These are phyloP conservation scores for Pseudorhombus dupliciocellatus DNA, from an alignment of 2,113 vertebrate genomes.

Conservation along the genomic window DNA sequence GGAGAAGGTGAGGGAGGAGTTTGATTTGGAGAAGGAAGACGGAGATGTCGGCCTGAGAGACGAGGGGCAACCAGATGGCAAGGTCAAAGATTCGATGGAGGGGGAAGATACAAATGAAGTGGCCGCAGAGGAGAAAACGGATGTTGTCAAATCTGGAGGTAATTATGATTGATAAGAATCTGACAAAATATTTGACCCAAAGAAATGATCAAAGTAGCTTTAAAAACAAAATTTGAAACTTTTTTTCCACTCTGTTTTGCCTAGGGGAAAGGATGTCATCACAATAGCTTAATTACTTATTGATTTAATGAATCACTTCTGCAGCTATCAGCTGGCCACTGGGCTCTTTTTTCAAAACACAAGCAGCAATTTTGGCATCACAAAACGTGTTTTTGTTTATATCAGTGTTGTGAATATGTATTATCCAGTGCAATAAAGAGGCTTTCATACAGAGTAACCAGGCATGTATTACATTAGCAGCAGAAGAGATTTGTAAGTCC, in stretches of 20 bases:
- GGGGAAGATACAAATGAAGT: slow-evolving; percentile 65
- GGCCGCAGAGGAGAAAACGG: slow-evolving; percentile 62
- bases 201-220: not conserved
- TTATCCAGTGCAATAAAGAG: slow-evolving; percentile 13
- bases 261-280: slow-evolving; percentile 12
- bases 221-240: not conserved
- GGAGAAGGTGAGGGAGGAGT: slow-evolving; percentile 78
- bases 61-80: slow-evolving; percentile 76
- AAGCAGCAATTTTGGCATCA: slow-evolving; percentile 2
- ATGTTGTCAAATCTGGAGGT: slow-evolving; percentile 72
- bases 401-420: not conserved
- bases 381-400: slow-evolving; percentile 8
- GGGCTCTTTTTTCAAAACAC: slow-evolving; percentile 8
- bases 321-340: not conserved
- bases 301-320: slow-evolving; percentile 36
- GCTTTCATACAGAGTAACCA: not conserved
- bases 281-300: slow-evolving; percentile 42
- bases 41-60: slow-evolving; percentile 78
- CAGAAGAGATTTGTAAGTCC: not conserved
- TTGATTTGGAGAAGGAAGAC: slow-evolving; percentile 70
- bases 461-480: slow-evolving; percentile 5
- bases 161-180: slow-evolving; percentile 10
- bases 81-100: slow-evolving; percentile 35
- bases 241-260: too few species aligned
- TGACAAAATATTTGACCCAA: not conserved